Conservation (phyloP, 2,113 vertebrate genomes). For the Neotragus moschatus region DNA sequence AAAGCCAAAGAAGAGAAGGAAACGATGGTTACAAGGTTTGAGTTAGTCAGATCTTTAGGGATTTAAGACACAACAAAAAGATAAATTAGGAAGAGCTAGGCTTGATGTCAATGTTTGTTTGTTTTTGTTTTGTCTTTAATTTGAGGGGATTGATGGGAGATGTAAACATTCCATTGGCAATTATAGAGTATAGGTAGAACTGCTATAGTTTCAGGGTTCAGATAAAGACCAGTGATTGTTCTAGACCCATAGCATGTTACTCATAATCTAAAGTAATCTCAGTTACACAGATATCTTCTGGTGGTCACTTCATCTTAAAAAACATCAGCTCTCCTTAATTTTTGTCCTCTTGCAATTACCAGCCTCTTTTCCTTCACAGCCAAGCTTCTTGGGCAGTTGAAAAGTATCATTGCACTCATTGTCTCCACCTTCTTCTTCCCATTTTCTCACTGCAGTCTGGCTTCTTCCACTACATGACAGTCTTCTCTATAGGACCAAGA, state of each 20-base stretch:
- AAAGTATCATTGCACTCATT: background rate
- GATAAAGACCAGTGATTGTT: background rate
- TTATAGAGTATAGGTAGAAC: background rate
- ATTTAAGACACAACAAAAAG: background rate
- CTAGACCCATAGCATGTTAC: background rate
- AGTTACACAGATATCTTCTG: background rate
- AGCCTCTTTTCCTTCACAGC: background rate
- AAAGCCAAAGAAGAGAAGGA: background rate
- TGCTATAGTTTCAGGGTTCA: background rate
- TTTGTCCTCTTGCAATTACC: background rate
- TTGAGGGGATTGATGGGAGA: background rate
- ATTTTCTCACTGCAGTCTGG: background rate
- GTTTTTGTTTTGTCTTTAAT: background rate
- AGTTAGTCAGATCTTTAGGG: background rate
- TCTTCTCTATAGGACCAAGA: background rate
- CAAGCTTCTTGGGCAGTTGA: background rate
- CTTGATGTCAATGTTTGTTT: background rate
- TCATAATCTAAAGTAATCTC: background rate
- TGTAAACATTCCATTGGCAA: background rate
- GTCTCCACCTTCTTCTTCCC: background rate
- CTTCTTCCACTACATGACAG: background rate
- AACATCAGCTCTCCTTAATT: background rate
- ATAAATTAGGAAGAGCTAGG: background rate
- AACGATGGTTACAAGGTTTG: background rate
- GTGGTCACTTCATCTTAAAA: background rate